Evolutionary conservation across 2,113 vertebrate genomes (phyloP), one percentile per base, ranked within the genome.

Genomic region (Orcinus orca): DNA sequence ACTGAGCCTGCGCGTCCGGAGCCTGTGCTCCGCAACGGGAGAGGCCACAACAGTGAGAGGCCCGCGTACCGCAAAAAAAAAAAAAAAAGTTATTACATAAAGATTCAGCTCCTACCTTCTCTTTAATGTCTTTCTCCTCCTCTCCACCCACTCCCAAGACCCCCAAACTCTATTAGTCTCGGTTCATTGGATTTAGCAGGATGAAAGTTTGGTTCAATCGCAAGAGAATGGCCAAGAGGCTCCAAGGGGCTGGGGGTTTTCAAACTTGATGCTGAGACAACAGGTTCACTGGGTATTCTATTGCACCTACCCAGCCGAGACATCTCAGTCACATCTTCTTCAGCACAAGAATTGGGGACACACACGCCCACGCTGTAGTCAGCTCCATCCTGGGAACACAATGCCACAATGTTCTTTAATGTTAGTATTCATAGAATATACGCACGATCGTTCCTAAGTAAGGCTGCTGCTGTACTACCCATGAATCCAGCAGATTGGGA

Each of bases 301-400:
- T 47, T 33, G 63, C 15, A 93, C 98, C 98, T 96, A 99, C 99
- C 98, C 36, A 98, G 73, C 84, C 95, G 77, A 63, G 99, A 98
- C 85, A 99, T 62, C 8, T 74, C 86, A 80, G 99, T 95, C 67
- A 99, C 98, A 1, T 99, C 99, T 17, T 98, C 98, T 91, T 99
- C 98, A 0, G 74, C 38, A 36, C 99, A 99, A 10, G 99, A 99
- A 95, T 98, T 98, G 50, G 99, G 99, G 70, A 99, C 98, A 98
- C 99, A 99, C 63, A 99, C 81, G 4, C 99, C 99, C 95, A 99
- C 98, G 65, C 98, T 99, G 95, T 99, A 99, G 70, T 98, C 97
- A 6, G 98, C 65, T 25, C 95, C 93, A 63, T 97, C 99, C 99
- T 99, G 58, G 41, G 88, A 95, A 92, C 44, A 95, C 81, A 86